A percentile compares a stretch with the other conserved stretches of the same genome.
Evolutionary conservation across 2,888 invertebrate species (phyloP).

Genomic region (Orthosia gracilis): DNA sequence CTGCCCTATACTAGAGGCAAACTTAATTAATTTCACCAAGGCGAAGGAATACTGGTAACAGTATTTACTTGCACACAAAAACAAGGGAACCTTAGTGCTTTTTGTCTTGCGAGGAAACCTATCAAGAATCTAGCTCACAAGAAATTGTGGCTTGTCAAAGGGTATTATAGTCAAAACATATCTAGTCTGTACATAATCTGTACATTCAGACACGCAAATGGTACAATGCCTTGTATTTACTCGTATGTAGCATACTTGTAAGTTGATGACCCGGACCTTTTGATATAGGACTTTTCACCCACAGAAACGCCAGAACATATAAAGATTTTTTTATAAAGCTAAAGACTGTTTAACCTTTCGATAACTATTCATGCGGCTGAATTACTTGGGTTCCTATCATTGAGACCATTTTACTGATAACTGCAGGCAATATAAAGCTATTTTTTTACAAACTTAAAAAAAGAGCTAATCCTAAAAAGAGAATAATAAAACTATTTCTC

Average conservation of each 20-base stretch:
- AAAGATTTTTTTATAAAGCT: too few relatives aligned
- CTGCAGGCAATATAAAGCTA: too few relatives aligned
- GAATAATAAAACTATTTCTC: too few relatives aligned
- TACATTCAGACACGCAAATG: neutral
- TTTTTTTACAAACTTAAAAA: too few relatives aligned
- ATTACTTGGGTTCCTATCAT: too few relatives aligned
- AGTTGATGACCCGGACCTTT: neutral
- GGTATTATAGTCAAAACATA: neutral
- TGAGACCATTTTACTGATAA: too few relatives aligned
- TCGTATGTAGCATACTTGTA: neutral
- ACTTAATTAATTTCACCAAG: conserved; percentile 13
- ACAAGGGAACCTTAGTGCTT: neutral
- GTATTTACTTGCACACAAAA: conserved; percentile 12
- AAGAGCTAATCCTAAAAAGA: too few relatives aligned
- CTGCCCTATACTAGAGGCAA: neutral
- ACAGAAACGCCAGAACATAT: too few relatives aligned
- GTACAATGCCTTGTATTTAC: neutral
- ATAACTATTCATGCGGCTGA: too few relatives aligned
- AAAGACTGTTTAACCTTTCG: too few relatives aligned
- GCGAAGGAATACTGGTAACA: neutral
- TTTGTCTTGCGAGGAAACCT: neutral
- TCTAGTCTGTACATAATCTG: neutral
- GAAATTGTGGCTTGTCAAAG: conserved; percentile 10
- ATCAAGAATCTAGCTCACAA: neutral
- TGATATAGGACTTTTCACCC: too few relatives aligned